Evolutionary conservation across 2,888 invertebrate species (phyloP), one percentile per base, ranked within the genome.

Genomic region (Andrena trimmerana): DNA sequence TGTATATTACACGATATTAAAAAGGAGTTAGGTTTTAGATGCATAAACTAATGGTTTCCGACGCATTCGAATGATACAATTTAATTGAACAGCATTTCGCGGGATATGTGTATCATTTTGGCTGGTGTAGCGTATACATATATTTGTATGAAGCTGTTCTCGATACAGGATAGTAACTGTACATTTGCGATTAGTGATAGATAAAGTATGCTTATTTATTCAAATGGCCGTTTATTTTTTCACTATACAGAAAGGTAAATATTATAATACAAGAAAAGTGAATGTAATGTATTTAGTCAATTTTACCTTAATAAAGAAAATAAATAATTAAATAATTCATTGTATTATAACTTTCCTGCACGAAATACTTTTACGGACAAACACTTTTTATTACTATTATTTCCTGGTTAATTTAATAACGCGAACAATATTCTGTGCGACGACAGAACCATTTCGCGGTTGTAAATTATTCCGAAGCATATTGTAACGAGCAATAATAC

Each of bases 281-380:
- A 77, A 81, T 66, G 74, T 80, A 76, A 78, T 84, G 83, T 86
- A 89, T 86, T 82, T 87, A 85, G 33, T 68, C 33, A 67, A 50
- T 59, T 71, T 79, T 81, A 72, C 72, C 60, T 42, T 78, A 85
- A 67, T 69, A 62, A 81, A 60, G 81, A 78, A 77, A 86, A 83
- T 86, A 88, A 91, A 88, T 89, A 90, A 89, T 89, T 88, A 88
- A 90, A 87, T 87, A 80, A 87, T 86, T 82, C 67, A 84, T 65
- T 74, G 82, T 78, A 81, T 65, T 75, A 75, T 73, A 78, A 74
- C 68, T 76, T 66, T 81, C 70, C 13, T 33, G 36, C 42, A 68
- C 66, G 54, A 79, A 78, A 68, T 72, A 62, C 57, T 71, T 76
- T 48, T 27, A 50, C 13, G 66, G 59, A 69, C 73, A 76, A 63